Base-by-base conservation (phyloP, 2,113 vertebrate species). In the Arvicanthis niloticus region DNA sequence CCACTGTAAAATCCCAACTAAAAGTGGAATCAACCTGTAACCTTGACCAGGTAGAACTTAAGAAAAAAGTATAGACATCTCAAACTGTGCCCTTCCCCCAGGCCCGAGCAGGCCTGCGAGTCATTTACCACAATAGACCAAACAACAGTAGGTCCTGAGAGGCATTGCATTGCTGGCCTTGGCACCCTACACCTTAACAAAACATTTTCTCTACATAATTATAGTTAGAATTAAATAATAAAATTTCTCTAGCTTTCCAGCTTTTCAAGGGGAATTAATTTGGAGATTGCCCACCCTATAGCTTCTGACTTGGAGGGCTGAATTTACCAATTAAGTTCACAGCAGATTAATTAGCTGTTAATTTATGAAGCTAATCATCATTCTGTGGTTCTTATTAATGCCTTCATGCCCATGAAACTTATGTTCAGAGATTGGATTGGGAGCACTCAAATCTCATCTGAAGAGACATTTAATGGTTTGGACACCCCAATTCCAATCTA, bases 311-410 rank as follows among this genome's bases (percentile, higher is more conserved):
- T 96, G 51, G 81, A 97, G 97, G 94, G 91, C 15, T 96, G 78
- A 97, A 73, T 91, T 90, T 80, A 94, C 94, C 95, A 97, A 97
- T 97, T 97, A 96, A 93, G 85, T 95, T 97, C 97, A 95, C 91
- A 97, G 93, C 84, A 96, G 96, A 97, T 96, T 97, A 97, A 98
- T 97, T 97, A 97, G 94, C 67, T 96, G 82, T 84, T 88, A 98
- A 98, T 97, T 98, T 96, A 48, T 77, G 89, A 96, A 97, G 89
- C 93, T 98, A 97, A 97, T 98, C 97, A 97, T 97, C 96, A 96
- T 96, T 96, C 87, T 90, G 15, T 95, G 80, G 75, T 97, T 91
- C 82, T 97, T 97, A 96, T 96, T 97, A 98, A 37, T 91, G 82
- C 68, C 89, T 96, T 82, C 94, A 88, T 60, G 87, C 68, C 91